phyloP scores from a whole-genome alignment of 2,888 invertebrate species.

The Drosophila neonasuta region DNA sequence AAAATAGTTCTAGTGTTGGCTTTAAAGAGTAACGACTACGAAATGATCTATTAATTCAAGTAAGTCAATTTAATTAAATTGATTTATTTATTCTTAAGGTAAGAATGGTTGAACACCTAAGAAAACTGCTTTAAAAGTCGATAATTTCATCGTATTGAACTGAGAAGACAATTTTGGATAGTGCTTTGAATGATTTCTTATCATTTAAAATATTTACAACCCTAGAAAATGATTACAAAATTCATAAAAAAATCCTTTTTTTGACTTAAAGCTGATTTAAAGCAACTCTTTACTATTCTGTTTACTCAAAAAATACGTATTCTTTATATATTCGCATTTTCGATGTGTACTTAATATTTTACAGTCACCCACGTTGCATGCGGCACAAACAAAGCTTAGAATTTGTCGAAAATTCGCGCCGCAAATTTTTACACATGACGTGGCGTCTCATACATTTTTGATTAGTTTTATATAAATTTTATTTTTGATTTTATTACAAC shows the following conservation, averaged over 20 bases:
- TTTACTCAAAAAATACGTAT: not conserved
- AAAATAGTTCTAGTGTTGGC: not conserved
- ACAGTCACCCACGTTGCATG: not conserved
- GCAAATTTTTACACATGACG: constrained; percentile 44
- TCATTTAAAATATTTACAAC: too few relatives aligned
- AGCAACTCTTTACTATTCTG: not conserved
- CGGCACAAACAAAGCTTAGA: constrained; percentile 65
- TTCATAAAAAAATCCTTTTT: too few relatives aligned
- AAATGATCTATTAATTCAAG: constrained; percentile 1
- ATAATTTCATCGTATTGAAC: too few relatives aligned
- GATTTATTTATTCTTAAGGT: too few relatives aligned
- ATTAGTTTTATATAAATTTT: constrained; percentile 56
- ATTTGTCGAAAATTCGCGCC: constrained; percentile 37
- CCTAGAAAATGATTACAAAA: too few relatives aligned
- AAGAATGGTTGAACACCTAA: too few relatives aligned
- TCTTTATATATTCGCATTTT: not conserved
- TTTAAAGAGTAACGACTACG: not conserved
- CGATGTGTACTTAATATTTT: constrained; percentile 1
- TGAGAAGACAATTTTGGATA: too few relatives aligned
- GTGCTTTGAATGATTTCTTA: too few relatives aligned
- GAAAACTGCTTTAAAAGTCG: too few relatives aligned
- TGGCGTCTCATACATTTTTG: constrained; percentile 56
- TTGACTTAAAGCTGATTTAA: not conserved
- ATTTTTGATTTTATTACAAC: constrained; percentile 70
- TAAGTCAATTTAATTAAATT: too few relatives aligned